Conservation (phyloP, 2,888 invertebrate genomes). For the Pseudococcus viburni region DNA sequence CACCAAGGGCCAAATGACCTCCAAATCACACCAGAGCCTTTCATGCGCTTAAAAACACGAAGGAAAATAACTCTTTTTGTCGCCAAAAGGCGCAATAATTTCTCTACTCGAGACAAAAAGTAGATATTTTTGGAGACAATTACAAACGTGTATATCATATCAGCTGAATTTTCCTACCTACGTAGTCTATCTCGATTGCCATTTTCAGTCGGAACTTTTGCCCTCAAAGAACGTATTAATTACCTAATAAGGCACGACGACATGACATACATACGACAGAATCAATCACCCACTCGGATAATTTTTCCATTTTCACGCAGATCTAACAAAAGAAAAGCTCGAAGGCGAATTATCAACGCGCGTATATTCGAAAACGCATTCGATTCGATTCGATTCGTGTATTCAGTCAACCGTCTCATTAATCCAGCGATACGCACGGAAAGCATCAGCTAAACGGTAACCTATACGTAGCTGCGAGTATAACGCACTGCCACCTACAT, state of each 20-base stretch:
- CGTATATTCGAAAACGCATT: neutral
- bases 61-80: neutral
- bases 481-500: neutral
- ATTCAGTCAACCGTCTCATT: constrained; percentile 2
- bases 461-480: neutral
- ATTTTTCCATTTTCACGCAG: neutral
- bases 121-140: neutral
- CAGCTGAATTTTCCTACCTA: neutral
- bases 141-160: neutral
- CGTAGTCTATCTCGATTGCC: neutral
- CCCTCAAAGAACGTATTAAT: neutral
- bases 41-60: neutral
- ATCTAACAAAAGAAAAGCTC: neutral
- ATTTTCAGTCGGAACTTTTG: neutral
- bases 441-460: too few relatives aligned
- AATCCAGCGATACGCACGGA: neutral
- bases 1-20: too few relatives aligned
- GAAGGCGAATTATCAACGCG: neutral
- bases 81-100: neutral
- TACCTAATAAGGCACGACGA: neutral
- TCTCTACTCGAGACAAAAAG: neutral
- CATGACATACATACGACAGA: neutral
- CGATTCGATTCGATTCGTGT: neutral
- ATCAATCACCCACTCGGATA: constrained; percentile 4
- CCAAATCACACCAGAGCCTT: too few relatives aligned